phyloP scores from a whole-genome alignment of 1,140 invertebrate species.

The Sipha flava region DNA sequence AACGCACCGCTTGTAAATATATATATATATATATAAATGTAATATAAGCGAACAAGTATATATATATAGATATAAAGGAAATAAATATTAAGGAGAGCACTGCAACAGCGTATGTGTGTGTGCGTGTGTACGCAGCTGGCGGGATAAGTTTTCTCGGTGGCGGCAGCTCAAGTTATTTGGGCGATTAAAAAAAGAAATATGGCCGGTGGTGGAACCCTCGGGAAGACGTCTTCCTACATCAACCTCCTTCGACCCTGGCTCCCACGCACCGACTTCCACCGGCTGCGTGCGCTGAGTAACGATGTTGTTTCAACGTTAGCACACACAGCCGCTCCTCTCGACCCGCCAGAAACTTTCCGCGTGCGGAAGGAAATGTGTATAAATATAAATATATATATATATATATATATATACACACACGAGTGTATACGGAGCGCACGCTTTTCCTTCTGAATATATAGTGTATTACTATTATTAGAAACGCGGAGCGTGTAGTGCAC shows the following conservation, averaged over 20 bases:
- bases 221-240: constrained; percentile 21
- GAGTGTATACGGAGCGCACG: neutral
- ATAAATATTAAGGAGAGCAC: no score
- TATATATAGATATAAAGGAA: no score
- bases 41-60: no score
- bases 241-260: neutral
- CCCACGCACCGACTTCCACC: neutral
- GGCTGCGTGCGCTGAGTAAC: neutral
- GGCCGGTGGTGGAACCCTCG: neutral
- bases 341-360: neutral
- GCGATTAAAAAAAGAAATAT: constrained; percentile 28
- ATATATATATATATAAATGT: no score
- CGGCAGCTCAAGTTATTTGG: neutral
- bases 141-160: constrained; percentile 3
- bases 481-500: neutral
- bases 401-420: neutral
- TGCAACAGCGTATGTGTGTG: neutral
- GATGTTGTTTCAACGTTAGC: constrained; percentile 26
- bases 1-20: no score
- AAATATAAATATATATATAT: neutral
- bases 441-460: neutral
- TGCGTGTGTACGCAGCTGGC: neutral
- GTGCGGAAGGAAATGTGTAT: neutral
- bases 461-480: constrained; percentile 9
- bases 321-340: neutral